These are phyloP conservation scores for Leptinotarsa undecemlineata DNA, from an alignment of 1,140 invertebrate genomes.

Conservation along the genomic window DNA sequence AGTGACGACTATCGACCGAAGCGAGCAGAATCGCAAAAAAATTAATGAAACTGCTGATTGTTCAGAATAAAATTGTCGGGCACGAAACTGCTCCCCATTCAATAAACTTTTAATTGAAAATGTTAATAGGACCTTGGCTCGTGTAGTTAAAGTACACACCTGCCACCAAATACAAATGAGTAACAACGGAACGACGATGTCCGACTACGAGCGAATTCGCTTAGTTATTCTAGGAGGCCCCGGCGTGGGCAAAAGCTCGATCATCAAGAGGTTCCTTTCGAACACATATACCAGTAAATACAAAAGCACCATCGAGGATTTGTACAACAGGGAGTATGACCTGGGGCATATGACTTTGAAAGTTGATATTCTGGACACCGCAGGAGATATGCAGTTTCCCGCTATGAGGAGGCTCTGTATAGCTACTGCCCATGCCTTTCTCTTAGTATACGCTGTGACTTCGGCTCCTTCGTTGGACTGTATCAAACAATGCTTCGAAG, in stretches of 20 bases:
- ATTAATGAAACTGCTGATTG: not conserved
- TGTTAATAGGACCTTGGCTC: not conserved
- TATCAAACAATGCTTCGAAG: conserved; percentile 80
- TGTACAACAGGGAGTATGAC: conserved; percentile 85
- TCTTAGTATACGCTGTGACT: conserved; percentile 86
- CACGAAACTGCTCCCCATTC: not conserved
- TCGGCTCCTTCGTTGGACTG: conserved; percentile 74
- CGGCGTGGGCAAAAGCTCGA: conserved; percentile 81
- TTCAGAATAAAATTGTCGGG: not conserved
- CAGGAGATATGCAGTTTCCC: conserved; percentile 84
- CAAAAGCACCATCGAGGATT: conserved; percentile 85
- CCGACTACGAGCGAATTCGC: conserved; percentile 79
- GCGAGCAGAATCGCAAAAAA: not conserved
- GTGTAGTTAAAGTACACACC: not conserved
- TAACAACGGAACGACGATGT: conserved; percentile 50
- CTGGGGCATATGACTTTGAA: conserved; percentile 74
- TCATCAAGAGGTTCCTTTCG: conserved; percentile 84
- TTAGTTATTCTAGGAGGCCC: conserved; percentile 83
- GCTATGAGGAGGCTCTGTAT: conserved; percentile 86
- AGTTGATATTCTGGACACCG: conserved; percentile 88
- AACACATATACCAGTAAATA: conserved; percentile 84
- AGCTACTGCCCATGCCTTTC: conserved; percentile 86
- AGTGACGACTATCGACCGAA: not conserved
- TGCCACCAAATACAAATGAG: conserved; percentile 9
- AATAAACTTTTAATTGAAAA: not conserved